Percentiles rank a stretch among this genome's conserved stretches.
Conservation (phyloP, 1,140 invertebrate genomes). For the Thaumetopoea pityocampa region DNA sequence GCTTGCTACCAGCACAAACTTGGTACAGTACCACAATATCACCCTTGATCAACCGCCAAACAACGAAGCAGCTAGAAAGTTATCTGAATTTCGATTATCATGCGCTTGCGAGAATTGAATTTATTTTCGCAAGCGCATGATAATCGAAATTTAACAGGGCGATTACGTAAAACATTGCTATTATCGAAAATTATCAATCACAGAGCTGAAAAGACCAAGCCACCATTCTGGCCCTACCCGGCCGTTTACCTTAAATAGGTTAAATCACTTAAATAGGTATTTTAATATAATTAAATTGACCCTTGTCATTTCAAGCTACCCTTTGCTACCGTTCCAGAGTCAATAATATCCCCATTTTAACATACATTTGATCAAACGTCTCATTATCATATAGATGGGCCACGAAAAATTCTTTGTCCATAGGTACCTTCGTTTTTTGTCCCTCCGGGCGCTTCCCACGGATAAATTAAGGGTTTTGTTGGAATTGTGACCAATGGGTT, state of each 20-base stretch:
- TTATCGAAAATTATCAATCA: no score
- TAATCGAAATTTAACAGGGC: no score
- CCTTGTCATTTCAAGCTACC: conserved; percentile 21
- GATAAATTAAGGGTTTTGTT: conserved; percentile 33
- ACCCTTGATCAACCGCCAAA: no score
- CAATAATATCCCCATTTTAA: conserved; percentile 31
- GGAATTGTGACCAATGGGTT: conserved; percentile 22
- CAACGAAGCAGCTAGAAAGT: no score
- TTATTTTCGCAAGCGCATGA: no score
- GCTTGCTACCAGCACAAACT: no score
- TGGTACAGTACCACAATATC: no score
- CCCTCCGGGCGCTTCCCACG: conserved; percentile 20
- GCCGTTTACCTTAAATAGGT: neutral
- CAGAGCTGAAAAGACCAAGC: no score
- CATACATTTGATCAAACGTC: conserved; percentile 33
- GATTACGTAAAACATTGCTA: no score
- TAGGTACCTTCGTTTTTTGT: conserved; percentile 34
- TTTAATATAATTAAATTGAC: conserved; percentile 23
- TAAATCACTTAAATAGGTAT: neutral
- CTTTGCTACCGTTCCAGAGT: conserved; percentile 20
- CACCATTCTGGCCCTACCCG: neutral
- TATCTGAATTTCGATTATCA: no score
- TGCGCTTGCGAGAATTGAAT: no score
- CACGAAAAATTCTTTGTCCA: conserved; percentile 27
- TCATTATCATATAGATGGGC: conserved; percentile 36